Evolutionary conservation across 2,888 invertebrate genomes (phyloP).

Genomic region (Patella caerulea): DNA sequence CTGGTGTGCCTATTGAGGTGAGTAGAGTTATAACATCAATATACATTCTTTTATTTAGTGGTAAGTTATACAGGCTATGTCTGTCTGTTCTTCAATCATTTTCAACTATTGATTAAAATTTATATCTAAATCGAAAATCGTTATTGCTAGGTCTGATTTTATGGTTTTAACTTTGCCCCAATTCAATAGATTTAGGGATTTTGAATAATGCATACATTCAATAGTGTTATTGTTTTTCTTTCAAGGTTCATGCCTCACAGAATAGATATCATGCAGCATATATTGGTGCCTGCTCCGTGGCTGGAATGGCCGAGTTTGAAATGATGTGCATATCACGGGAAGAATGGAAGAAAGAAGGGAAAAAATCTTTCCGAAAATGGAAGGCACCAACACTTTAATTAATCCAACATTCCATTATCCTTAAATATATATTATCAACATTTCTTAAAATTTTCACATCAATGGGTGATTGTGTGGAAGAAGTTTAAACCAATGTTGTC

Average conservation of each 20-base stretch:
- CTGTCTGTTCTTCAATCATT: too few species aligned
- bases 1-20: slow-evolving; percentile 74
- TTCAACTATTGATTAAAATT: too few species aligned
- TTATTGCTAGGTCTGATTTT: not conserved
- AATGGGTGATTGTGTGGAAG: too few species aligned
- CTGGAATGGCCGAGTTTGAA: slow-evolving; percentile 71
- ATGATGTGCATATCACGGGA: slow-evolving; percentile 66
- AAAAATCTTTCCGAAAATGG: slow-evolving; percentile 59
- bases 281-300: slow-evolving; percentile 75
- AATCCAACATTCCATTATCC: not conserved
- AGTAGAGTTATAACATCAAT: not conserved
- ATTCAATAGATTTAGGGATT: too few species aligned
- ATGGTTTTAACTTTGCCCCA: too few species aligned
- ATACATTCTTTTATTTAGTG: too few species aligned
- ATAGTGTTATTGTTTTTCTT: too few species aligned
- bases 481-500: too few species aligned
- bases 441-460: too few species aligned
- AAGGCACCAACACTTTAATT: slow-evolving; percentile 31
- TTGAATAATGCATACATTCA: too few species aligned
- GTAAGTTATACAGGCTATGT: too few species aligned
- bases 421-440: too few species aligned
- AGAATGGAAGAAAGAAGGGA: slow-evolving; percentile 64
- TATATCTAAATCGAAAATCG: not conserved
- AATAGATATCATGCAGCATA: slow-evolving; percentile 76
- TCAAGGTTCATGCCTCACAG: slow-evolving; percentile 75